phyloP scores from a whole-genome alignment of 2,888 invertebrate genomes.

The Amblyjoppa fuscipennis region DNA sequence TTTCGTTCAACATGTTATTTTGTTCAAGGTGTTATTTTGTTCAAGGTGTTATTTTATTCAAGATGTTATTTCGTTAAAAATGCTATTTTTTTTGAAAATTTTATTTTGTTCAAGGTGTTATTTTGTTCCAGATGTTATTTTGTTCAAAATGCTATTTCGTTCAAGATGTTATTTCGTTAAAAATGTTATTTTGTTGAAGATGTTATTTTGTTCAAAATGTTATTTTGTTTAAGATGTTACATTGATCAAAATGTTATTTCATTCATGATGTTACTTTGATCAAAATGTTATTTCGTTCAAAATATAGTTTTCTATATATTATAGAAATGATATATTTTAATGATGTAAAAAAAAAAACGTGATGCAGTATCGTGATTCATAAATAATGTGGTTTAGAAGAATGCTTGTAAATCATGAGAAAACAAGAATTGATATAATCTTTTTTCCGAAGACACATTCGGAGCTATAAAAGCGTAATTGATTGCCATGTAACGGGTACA shows the following conservation, averaged over 20 bases:
- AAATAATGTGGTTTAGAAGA: conserved; percentile 32
- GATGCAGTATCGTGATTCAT: conserved; percentile 46
- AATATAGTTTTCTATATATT: not conserved
- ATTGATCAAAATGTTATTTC: too few species aligned
- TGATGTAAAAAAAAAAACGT: not conserved
- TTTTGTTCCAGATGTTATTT: not conserved
- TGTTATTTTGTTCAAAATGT: too few species aligned
- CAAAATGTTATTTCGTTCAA: too few species aligned
- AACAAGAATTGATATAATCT: not conserved
- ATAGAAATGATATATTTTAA: too few species aligned
- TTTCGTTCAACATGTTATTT: too few species aligned
- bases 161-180: too few species aligned
- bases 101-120: too few species aligned
- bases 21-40: too few species aligned
- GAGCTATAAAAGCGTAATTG: not conserved
- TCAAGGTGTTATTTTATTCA: not conserved
- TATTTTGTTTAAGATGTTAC: not conserved
- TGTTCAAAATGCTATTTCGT: too few species aligned
- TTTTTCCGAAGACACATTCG: not conserved
- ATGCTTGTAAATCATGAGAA: not conserved
- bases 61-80: not conserved
- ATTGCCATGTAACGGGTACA: not conserved
- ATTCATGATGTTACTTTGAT: too few species aligned
- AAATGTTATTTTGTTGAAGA: not conserved
- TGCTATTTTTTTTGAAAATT: too few species aligned